phyloP scores from a whole-genome alignment of 37 sponge, comb jelly and placozoan genomes.

The Corticium candelabrum region DNA sequence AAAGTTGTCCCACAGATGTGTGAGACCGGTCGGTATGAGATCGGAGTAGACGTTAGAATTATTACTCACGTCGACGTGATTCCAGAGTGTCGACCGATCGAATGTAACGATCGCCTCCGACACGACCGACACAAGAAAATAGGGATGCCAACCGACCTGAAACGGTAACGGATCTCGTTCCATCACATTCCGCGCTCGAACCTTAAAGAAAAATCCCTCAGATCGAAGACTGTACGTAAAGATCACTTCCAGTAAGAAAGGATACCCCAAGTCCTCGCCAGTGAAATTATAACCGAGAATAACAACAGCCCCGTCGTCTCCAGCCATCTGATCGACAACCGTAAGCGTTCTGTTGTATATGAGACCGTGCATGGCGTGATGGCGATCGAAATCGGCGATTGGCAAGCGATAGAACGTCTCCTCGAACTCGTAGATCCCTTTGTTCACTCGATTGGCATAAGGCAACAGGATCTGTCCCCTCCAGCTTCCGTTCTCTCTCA shows the following conservation, averaged over 20 bases:
- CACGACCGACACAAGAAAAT: conserved; percentile 31
- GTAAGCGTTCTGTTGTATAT: conserved; percentile 22
- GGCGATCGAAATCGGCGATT: conserved; percentile 33
- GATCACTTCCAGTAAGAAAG: conserved; percentile 23
- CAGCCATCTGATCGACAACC: neutral
- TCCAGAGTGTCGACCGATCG: conserved; percentile 35
- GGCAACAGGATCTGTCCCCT: conserved; percentile 57
- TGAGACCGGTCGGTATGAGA: conserved; percentile 57
- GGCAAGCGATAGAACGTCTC: conserved; percentile 33
- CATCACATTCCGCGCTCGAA: conserved; percentile 27
- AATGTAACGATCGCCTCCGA: conserved; percentile 35
- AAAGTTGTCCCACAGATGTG: conserved; percentile 15
- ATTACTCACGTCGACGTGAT: conserved; percentile 31
- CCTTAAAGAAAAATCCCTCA: conserved; percentile 15
- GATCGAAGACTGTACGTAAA: conserved; percentile 34
- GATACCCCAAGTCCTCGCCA: conserved; percentile 46
- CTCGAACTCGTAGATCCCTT: conserved; percentile 58
- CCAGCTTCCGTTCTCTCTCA: conserved; percentile 53
- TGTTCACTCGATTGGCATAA: conserved; percentile 61
- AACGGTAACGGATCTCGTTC: conserved; percentile 36
- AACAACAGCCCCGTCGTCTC: conserved; percentile 13
- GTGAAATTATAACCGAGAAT: conserved; percentile 6
- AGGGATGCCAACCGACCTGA: conserved; percentile 73
- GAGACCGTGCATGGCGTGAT: conserved; percentile 52
- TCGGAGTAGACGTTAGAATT: too few species aligned